Evolutionary conservation across 1,140 invertebrate genomes (phyloP).

Genomic region (Camponotus vicinus): DNA sequence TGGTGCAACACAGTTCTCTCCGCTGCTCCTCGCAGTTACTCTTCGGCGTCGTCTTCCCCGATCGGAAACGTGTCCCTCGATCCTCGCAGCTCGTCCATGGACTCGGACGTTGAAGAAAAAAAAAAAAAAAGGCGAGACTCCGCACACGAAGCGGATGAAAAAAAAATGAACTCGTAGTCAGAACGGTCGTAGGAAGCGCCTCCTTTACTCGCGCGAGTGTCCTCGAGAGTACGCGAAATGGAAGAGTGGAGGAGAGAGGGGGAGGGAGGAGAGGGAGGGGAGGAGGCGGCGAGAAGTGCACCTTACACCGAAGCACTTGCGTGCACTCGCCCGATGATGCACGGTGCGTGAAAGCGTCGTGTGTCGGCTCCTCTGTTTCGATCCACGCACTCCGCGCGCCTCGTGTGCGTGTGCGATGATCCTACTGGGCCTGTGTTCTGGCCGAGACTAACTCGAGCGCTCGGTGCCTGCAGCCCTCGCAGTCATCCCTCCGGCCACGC

Average conservation of each 20-base stretch:
- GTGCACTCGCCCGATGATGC: slow-evolving; percentile 57
- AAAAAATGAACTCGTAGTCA: slow-evolving; percentile 11
- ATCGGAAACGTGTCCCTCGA: slow-evolving; percentile 6
- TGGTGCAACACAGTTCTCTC: slow-evolving; percentile 48
- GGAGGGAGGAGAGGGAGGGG: slow-evolving; percentile 29
- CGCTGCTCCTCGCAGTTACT: slow-evolving; percentile 10
- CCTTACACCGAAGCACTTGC: slow-evolving; percentile 35
- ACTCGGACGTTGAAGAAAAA: not conserved
- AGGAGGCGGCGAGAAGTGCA: slow-evolving; percentile 10
- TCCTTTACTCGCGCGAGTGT: slow-evolving; percentile 40
- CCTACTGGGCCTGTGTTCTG: slow-evolving; percentile 86
- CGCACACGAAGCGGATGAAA: slow-evolving; percentile 22
- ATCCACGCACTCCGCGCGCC: slow-evolving; percentile 66
- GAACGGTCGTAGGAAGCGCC: not conserved
- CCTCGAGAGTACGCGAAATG: slow-evolving; percentile 28
- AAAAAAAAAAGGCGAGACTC: not conserved
- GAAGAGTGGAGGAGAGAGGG: slow-evolving; percentile 13
- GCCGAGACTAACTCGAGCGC: slow-evolving; percentile 85
- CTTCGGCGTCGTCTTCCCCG: slow-evolving; percentile 26
- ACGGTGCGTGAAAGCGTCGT: slow-evolving; percentile 52
- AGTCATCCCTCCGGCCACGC: slow-evolving; percentile 85
- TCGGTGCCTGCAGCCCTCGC: slow-evolving; percentile 84
- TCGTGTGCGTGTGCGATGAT: slow-evolving; percentile 77
- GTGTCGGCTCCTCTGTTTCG: slow-evolving; percentile 29
- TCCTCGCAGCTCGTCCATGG: slow-evolving; percentile 20